Evolutionary conservation across 2,888 invertebrate genomes (phyloP).

Genomic region (Spatulosminthurus flaviceps): DNA sequence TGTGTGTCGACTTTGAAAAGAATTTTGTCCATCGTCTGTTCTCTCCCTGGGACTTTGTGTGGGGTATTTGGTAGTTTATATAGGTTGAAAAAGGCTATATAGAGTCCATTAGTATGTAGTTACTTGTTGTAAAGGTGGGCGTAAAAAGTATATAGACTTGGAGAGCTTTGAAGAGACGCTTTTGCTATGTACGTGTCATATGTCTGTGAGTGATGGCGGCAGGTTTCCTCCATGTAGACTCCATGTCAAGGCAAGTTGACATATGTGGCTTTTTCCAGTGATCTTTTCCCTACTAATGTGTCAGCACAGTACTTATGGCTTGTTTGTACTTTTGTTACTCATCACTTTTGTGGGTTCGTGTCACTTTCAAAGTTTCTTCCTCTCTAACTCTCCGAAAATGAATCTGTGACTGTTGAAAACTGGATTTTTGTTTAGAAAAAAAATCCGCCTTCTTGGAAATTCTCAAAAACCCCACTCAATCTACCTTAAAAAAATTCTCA

Average conservation of each 20-base stretch:
- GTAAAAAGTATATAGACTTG: too few species aligned
- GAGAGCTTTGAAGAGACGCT: not conserved
- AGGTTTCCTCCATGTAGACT: not conserved
- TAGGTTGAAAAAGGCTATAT: too few species aligned
- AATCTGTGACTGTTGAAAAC: not conserved
- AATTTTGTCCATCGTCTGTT: not conserved
- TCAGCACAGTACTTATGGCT: slow-evolving; percentile 18
- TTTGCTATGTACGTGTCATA: not conserved
- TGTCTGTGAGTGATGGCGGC: slow-evolving; percentile 7
- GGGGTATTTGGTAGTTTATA: not conserved
- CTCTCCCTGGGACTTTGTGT: not conserved
- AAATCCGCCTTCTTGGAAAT: too few species aligned
- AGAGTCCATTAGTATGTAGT: too few species aligned
- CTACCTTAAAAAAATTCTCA: too few species aligned
- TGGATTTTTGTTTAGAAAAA: not conserved
- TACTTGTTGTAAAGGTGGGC: too few species aligned
- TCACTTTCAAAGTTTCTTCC: slow-evolving; percentile 14
- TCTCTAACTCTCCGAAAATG: too few species aligned
- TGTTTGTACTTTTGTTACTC: slow-evolving; percentile 18
- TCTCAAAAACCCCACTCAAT: too few species aligned
- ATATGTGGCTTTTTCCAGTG: slow-evolving; percentile 14
- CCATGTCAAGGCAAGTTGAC: not conserved
- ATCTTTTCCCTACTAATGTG: slow-evolving; percentile 10
- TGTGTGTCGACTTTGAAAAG: not conserved
- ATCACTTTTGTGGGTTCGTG: slow-evolving; percentile 3